Percentiles rank a stretch among this genome's conserved stretches.
phyloP scores from a whole-genome alignment of 2,797 vertebrate genomes.

The Amblyraja radiata region DNA sequence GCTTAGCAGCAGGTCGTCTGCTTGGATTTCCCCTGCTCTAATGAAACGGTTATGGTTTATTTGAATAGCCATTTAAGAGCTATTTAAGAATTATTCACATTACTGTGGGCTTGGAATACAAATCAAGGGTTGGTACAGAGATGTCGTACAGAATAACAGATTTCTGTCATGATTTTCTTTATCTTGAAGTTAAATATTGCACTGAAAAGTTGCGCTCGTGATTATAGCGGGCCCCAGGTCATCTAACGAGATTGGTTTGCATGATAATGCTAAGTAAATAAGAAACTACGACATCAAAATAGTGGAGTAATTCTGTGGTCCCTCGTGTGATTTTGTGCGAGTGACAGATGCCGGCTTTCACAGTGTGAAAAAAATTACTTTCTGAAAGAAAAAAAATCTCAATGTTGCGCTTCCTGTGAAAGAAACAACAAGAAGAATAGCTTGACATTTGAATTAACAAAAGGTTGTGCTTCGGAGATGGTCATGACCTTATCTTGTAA shows the following conservation, averaged over 20 bases:
- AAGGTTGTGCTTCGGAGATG: background rate
- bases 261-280: background rate
- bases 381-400: background rate
- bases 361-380: background rate
- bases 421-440: background rate
- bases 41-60: too few species aligned
- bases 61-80: too few species aligned
- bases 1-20: too few species aligned
- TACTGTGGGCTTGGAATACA: too few species aligned
- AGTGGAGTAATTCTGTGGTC: background rate
- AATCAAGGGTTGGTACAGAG: too few species aligned
- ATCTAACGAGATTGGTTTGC: background rate
- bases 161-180: background rate
- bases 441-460: slow-evolving; percentile 18
- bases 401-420: background rate
- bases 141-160: too few species aligned
- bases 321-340: background rate
- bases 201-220: background rate
- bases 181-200: background rate
- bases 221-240: too few species aligned
- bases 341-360: too few species aligned
- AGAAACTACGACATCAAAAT: too few species aligned
- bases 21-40: too few species aligned
- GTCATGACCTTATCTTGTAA: background rate
- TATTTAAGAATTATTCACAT: too few species aligned